Percentiles rank a stretch among this genome's conserved stretches.
Evolutionary conservation across 2,888 invertebrate species (phyloP).

Genomic region (Linnaemya tessellans): DNA sequence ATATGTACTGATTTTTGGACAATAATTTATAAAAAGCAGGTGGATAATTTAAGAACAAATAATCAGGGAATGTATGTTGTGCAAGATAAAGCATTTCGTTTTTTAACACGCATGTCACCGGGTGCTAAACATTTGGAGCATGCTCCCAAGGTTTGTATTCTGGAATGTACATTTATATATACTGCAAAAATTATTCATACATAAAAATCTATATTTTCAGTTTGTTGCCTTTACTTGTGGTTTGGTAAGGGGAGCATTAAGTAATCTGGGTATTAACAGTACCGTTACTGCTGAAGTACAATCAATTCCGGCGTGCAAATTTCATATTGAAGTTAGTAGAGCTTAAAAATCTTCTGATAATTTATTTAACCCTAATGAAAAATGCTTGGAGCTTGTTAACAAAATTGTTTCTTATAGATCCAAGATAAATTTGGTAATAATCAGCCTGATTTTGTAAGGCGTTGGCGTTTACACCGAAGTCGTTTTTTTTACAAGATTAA

Average conservation of each 20-base stretch:
- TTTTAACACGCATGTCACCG: constrained; percentile 93
- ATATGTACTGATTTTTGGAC: constrained; percentile 99
- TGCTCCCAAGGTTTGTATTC: constrained; percentile 90
- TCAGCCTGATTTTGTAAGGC: too few species aligned
- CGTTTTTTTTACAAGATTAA: too few species aligned
- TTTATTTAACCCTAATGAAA: neutral
- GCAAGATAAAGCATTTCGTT: constrained; percentile 97
- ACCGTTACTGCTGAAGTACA: constrained; percentile 98
- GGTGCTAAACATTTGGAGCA: constrained; percentile 95
- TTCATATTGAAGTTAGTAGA: constrained; percentile 94
- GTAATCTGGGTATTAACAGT: constrained; percentile 96
- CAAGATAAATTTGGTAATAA: too few species aligned
- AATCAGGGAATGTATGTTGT: constrained; percentile 99
- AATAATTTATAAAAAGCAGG: constrained; percentile 98
- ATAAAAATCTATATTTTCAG: constrained; percentile 83
- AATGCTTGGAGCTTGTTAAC: too few species aligned
- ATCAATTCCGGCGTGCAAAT: constrained; percentile 95
- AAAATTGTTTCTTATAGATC: too few species aligned
- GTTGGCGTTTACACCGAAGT: too few species aligned
- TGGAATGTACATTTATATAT: neutral
- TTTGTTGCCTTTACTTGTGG: constrained; percentile 98
- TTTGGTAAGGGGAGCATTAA: constrained; percentile 95
- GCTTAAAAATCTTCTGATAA: constrained; percentile 81
- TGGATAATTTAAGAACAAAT: constrained; percentile 97
- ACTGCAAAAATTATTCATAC: neutral